Evolutionary conservation across 2,113 vertebrate species (phyloP), one percentile per base, ranked within the genome.

Genomic region (Xyrauchen texanus): DNA sequence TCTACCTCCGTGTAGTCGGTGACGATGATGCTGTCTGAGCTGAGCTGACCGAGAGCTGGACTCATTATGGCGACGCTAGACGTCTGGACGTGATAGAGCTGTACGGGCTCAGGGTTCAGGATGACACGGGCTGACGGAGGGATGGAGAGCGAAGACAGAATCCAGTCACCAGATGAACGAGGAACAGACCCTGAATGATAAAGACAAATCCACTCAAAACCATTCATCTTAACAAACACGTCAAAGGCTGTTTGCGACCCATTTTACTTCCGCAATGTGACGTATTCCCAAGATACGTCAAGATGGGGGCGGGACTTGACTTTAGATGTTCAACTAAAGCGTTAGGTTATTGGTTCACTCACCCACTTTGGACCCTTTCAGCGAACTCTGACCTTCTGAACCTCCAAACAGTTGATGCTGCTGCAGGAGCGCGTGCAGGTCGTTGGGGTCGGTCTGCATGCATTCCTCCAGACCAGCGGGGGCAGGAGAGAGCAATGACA

Each of bases 91-190:
- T 88, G 86, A n/a, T 87, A 7, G 49, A 85, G 84, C 21, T 34
- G 21, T 16, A 87, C 16, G 72, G 80, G 69, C 70, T 87, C 78
- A 8, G 78, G 13, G n/a, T 76, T 9, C 8, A 81, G 21, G 3
- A 68, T 55, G 10, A 77, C 44, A 42, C 86, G 91, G 13, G 91
- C 87, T 0, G 92, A 92, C 3, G 90, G 90, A 73, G 91, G 91
- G 34, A 91, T 81, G 16, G 92, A 91, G 6, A 93, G 80, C 4
- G 91, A 87, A 12, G 90, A 90, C 74, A 92, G 80, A 64, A 93
- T 93, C 85, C 89, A 87, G 80, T 84, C 88, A 1, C 90, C 90
- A 0, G 88, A 78, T 4, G 82, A 85, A 42, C 84, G 87, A 3
- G 86, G 77, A 16, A 83, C 82, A 4, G 77, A 81, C 6, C 83